Evolutionary conservation across 2,888 invertebrate species (phyloP), one percentile per base, ranked within the genome.

Genomic region (Drosophila sordidula): DNA sequence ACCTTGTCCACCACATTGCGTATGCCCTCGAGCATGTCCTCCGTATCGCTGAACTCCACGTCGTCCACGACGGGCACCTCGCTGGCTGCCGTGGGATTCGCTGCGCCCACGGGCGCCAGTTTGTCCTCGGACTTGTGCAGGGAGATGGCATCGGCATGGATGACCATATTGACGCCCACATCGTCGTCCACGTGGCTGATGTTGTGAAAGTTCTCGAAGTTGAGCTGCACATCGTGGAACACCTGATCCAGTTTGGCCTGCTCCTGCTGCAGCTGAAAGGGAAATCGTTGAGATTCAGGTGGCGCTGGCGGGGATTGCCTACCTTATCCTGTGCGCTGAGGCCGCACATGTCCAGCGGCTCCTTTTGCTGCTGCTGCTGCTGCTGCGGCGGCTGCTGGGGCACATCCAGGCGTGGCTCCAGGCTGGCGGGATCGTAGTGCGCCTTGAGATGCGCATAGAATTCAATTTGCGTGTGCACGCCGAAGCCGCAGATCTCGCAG

Each of bases 401-500:
- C 22, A 63, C 75, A 22, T 69, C 64, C 39, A 73, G 47, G 1
- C 62, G 78, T 22, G 67, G 83, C 47, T 74, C 78, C 41, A 84
- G 14, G 16, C 0, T 95, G 95, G 90, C 96, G 0, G 95, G 95
- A 90, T 96, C 96, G 91, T 97, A 97, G 89, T 96, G 96, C 64
- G 95, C 94, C 92, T 97, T 97, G 6, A 98, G 93, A 90, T 98
- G 97, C 62, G 96, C 96, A 92, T 96, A 97, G 93, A 97, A 97
- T 89, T 95, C 95, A 16, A 97, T 92, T 90, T 98, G 97, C 69
- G 96, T 95, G 32, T 94, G 94, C 88, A 95, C 96, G 75, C 94
- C 94, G 71, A 94, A 94, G n/a, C 95, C 95, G 90, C 97, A 98
- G 12, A 97, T 91, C 91, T 97, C 96, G 90, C 97, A 97, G 42